Conservation (phyloP, 2,113 vertebrate species). For the Lepus americanus region DNA sequence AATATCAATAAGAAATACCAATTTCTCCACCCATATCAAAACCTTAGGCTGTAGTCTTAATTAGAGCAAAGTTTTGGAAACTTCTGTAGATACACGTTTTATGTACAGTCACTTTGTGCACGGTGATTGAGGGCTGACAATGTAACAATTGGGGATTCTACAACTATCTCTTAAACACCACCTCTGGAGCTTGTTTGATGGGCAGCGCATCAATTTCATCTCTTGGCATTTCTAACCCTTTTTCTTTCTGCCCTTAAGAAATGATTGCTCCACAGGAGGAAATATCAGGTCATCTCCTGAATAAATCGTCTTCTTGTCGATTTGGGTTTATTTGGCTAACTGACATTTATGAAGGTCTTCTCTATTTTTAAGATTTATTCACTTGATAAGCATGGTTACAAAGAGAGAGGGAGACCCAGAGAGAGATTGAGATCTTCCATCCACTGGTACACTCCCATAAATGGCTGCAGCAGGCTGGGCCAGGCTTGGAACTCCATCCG, state of each 20-base stretch:
- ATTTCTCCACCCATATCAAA: background rate
- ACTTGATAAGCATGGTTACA: too few relatives aligned
- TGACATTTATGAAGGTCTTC: conserved; percentile 38
- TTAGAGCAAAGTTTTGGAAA: background rate
- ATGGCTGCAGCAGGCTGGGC: too few relatives aligned
- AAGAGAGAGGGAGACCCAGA: too few relatives aligned
- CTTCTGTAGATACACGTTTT: background rate
- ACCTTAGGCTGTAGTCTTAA: background rate
- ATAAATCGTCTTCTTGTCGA: conserved; percentile 10
- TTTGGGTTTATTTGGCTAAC: background rate
- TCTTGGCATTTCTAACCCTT: background rate
- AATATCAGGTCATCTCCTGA: background rate
- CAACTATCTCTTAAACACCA: background rate
- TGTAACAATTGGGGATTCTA: background rate
- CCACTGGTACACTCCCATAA: too few relatives aligned
- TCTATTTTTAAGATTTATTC: background rate
- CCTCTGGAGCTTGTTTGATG: too few relatives aligned
- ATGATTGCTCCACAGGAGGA: background rate
- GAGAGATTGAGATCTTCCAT: too few relatives aligned
- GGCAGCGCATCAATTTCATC: background rate
- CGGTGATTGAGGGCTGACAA: background rate
- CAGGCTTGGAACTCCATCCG: too few relatives aligned
- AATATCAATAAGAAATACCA: background rate
- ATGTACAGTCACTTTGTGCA: too few relatives aligned
- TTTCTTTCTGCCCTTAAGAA: background rate